Base-by-base conservation (phyloP, 2,113 vertebrate genomes). In the Fukomys damarensis region DNA sequence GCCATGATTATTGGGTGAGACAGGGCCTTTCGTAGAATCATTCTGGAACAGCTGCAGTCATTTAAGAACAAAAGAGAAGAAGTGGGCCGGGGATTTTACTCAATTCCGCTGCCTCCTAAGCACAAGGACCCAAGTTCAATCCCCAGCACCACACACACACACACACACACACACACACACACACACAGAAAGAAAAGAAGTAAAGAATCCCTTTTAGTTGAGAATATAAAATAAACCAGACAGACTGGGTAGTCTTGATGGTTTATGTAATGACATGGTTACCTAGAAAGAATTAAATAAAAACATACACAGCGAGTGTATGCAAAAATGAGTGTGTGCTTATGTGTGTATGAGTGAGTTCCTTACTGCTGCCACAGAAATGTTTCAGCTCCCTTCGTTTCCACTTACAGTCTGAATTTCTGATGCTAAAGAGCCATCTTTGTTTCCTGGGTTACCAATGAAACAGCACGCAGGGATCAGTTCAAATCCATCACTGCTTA, bases 371-470 rank as follows among this genome's bases (percentile, higher is more conserved):
- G 82, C 13, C 32, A 12, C 68, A 91, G 93, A 85, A 63, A 49
- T 66, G n/a, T 46, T 70, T 86, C 83, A 54, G 38, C 46, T 86
- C 94, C 24, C 56, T 93, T 74, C 92, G 32, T 38, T 49, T 82
- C 61, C 87, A 92, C 46, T 13, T 92, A 56, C 89, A 93, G 84
- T 87, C 20, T 72, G 90, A 54, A 81, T 95, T 94, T 95, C 54
- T 95, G 70, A 65, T 92, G 85, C 92, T 81, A 54, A 66, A 92
- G 70, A 74, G 80, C 86, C 41, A 82, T 92, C 89, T 97, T 97
- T 94, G 93, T 97, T 96, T 97, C 92, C 96, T 65, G 95, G 96
- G 93, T 96, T 98, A 96, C 86, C 81, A 92, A 3, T 59, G 81
- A 96, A 96, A 93, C 66, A 86, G 80, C 56, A 56, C 56, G 76